Evolutionary conservation across 2,797 vertebrate genomes (phyloP).

Genomic region (Sandelia bainsii): DNA sequence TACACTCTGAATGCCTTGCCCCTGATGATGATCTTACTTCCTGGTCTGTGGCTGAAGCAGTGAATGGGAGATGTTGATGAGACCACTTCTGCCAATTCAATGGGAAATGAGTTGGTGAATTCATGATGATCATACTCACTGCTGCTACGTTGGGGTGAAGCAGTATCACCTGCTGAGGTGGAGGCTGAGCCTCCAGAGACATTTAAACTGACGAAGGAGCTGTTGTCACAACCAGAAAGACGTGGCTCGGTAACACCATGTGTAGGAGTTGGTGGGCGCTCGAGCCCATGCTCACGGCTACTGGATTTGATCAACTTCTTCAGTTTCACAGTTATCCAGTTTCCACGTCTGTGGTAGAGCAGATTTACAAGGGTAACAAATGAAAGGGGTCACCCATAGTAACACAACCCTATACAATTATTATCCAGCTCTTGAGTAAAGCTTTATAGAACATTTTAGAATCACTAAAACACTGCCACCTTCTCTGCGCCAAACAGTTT

Average conservation of each 20-base stretch:
- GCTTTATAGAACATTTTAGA: no score
- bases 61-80: constrained; percentile 10
- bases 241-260: constrained; percentile 86
- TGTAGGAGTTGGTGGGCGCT: constrained; percentile 83
- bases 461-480: no score
- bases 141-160: constrained; percentile 87
- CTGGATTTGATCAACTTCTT: constrained; percentile 96
- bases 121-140: constrained; percentile 86
- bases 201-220: constrained; percentile 91
- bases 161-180: constrained; percentile 86
- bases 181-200: constrained; percentile 90
- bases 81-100: neutral
- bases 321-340: constrained; percentile 98
- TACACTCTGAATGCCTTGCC: constrained; percentile 12
- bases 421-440: no score
- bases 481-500: no score
- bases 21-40: constrained; percentile 18
- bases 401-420: no score
- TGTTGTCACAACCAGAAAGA: constrained; percentile 90
- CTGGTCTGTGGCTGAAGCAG: constrained; percentile 16
- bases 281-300: constrained; percentile 87
- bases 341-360: constrained; percentile 88
- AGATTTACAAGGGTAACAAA: neutral
- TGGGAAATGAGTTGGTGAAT: constrained; percentile 11
- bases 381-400: neutral